Evolutionary conservation across 2,113 vertebrate genomes (phyloP).

Genomic region (Lamprologus lemairii): DNA sequence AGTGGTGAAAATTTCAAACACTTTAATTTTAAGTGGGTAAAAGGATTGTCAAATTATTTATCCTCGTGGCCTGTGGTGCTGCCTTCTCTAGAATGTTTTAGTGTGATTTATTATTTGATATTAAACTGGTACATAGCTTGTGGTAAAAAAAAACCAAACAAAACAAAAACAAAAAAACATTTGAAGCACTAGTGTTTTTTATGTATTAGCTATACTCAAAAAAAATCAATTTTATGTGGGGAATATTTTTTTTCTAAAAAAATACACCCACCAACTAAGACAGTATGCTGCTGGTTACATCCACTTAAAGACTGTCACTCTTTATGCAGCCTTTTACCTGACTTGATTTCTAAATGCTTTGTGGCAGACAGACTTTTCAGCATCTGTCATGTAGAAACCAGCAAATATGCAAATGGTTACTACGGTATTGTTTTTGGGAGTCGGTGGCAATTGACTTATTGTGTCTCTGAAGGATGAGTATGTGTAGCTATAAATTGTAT

Average conservation of each 20-base stretch:
- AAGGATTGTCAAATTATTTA: not conserved
- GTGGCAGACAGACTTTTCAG: not conserved
- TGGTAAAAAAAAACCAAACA: not conserved
- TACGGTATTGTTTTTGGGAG: not conserved
- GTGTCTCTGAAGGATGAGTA: not conserved
- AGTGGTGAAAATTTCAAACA: not conserved
- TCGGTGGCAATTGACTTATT: not conserved
- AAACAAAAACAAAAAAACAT: not conserved
- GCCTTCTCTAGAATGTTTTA: not conserved
- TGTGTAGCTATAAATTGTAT: not conserved
- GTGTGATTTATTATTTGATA: not conserved
- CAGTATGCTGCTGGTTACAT: not conserved
- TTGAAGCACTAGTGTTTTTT: not conserved
- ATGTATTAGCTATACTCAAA: not conserved
- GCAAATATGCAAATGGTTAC: not conserved
- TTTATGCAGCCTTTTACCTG: not conserved
- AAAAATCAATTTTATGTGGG: not conserved
- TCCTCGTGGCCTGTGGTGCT: not conserved
- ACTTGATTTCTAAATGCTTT: not conserved
- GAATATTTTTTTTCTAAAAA: not conserved
- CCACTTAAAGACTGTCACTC: not conserved
- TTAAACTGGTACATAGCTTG: not conserved
- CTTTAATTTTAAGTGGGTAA: not conserved
- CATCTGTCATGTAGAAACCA: not conserved
- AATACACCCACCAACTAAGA: not conserved